Percentiles rank a stretch among this genome's conserved stretches.
Evolutionary conservation across 2,888 invertebrate species (phyloP).

Genomic region (Biston betularia): DNA sequence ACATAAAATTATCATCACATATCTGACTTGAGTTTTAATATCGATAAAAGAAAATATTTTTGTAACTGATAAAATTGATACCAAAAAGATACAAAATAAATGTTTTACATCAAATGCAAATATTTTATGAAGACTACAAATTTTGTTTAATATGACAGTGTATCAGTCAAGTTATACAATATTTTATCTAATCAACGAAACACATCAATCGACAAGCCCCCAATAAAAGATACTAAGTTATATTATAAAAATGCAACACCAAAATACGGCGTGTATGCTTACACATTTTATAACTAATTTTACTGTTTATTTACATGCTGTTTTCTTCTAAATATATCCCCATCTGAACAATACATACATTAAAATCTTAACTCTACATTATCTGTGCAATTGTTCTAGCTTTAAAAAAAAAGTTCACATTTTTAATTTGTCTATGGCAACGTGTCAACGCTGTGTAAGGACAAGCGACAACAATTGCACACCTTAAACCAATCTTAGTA

Average conservation of each 20-base stretch:
- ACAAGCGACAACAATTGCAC: conserved; percentile 82
- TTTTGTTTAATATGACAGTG: conserved; percentile 10
- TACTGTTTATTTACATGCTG: conserved; percentile 80
- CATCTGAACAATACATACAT: conserved; percentile 85
- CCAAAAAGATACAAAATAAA: background rate
- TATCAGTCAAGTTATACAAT: conserved; percentile 5
- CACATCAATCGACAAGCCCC: conserved; percentile 54
- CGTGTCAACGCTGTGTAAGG: conserved; percentile 43
- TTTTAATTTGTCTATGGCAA: conserved; percentile 62
- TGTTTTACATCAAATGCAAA: background rate
- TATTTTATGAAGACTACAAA: background rate
- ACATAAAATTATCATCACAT: conserved; percentile 10
- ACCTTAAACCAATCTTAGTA: conserved; percentile 70
- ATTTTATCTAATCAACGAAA: conserved; percentile 23
- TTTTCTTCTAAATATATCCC: conserved; percentile 85
- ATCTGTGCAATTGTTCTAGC: conserved; percentile 80
- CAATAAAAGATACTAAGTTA: conserved; percentile 62
- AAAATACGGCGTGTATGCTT: conserved; percentile 63
- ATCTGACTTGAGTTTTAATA: background rate
- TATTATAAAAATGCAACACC: conserved; percentile 73
- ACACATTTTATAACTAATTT: conserved; percentile 51
- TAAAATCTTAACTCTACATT: conserved; percentile 81
- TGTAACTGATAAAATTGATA: background rate
- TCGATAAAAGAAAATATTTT: conserved; percentile 1
- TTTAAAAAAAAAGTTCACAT: conserved; percentile 42